These are phyloP conservation scores for Heliconius cydno DNA, from an alignment of 2,888 invertebrate species.

Conservation along the genomic window DNA sequence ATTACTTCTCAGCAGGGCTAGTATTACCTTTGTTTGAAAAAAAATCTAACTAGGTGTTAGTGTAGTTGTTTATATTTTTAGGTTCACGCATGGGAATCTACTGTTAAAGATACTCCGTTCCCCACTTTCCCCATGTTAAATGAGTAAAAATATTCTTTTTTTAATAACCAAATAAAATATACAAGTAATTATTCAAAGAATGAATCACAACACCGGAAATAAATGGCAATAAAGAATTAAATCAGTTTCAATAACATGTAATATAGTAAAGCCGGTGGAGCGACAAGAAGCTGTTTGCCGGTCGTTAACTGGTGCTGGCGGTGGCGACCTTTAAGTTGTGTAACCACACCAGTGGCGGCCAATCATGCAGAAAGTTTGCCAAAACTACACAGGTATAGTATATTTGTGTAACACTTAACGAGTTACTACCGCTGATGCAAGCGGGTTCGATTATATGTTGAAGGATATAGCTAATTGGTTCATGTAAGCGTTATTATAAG, in stretches of 20 bases:
- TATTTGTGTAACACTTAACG: slow-evolving; percentile 40
- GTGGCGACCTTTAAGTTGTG: slow-evolving; percentile 69
- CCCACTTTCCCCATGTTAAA: no score
- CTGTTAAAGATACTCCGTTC: no score
- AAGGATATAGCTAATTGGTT: not conserved
- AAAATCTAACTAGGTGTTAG: not conserved
- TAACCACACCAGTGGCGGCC: slow-evolving; percentile 54
- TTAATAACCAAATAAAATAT: not conserved
- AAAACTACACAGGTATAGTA: slow-evolving; percentile 54
- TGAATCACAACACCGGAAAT: slow-evolving; percentile 24
- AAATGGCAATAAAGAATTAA: slow-evolving; percentile 31
- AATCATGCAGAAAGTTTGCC: slow-evolving; percentile 71
- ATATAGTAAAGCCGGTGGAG: slow-evolving; percentile 55
- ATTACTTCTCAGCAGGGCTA: no score
- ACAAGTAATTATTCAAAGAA: not conserved
- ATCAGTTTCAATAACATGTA: slow-evolving; percentile 39
- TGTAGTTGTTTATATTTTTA: no score
- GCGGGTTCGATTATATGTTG: not conserved
- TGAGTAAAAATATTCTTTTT: no score
- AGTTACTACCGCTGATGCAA: slow-evolving; percentile 12
- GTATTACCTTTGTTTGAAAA: not conserved
- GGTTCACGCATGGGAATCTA: no score
- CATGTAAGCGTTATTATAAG: not conserved
- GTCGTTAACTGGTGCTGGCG: slow-evolving; percentile 62
- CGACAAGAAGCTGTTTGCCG: slow-evolving; percentile 67